phyloP scores from a whole-genome alignment of 2,113 vertebrate genomes.

The Tursiops truncatus region DNA sequence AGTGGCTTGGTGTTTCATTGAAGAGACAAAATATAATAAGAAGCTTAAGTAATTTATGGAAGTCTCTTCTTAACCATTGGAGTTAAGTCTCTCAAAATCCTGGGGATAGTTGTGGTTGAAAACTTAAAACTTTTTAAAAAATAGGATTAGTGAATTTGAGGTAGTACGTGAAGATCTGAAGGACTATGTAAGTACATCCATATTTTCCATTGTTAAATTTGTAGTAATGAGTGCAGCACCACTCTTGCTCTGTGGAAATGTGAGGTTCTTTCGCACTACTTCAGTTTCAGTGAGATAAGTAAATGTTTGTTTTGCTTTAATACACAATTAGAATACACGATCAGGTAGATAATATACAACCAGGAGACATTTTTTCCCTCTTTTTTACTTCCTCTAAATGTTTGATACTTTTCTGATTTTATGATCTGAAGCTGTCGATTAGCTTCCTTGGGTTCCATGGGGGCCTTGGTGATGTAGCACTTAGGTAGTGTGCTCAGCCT shows the following conservation, averaged over 20 bases:
- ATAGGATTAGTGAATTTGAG: conserved; percentile 31
- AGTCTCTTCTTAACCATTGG: conserved; percentile 1
- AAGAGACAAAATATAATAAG: conserved; percentile 29
- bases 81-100: conserved; percentile 40
- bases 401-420: not conserved
- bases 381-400: not conserved
- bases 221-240: not conserved
- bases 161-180: not conserved
- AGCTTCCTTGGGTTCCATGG: not conserved
- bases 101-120: not conserved
- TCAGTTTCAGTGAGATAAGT: not conserved
- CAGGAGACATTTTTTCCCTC: not conserved
- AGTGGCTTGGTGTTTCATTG: conserved; percentile 5
- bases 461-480: not conserved
- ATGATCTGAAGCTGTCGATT: conserved; percentile 9
- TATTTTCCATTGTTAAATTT: conserved; percentile 32
- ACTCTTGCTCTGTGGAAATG: not conserved
- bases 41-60: conserved; percentile 39
- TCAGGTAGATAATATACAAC: not conserved
- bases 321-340: not conserved
- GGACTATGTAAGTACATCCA: not conserved
- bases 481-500: not conserved
- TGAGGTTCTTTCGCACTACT: not conserved
- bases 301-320: conserved; percentile 25
- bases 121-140: not conserved